Evolutionary conservation across 53 echinoderm and acorn worm species (phyloP).

Genomic region (Astropecten irregularis): DNA sequence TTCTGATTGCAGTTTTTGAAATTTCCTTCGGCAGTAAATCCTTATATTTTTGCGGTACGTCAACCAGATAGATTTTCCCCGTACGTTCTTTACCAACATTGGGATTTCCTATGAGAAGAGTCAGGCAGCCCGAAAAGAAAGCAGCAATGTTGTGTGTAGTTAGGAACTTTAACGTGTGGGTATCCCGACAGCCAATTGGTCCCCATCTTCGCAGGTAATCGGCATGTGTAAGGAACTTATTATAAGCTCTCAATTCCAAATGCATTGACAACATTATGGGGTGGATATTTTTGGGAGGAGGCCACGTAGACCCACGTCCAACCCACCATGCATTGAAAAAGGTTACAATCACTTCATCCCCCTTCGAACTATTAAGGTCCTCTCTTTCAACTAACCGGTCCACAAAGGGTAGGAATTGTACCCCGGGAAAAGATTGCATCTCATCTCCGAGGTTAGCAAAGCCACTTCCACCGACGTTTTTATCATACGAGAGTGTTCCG

Average conservation of each 20-base stretch:
- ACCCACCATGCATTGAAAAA: slow-evolving; percentile 26
- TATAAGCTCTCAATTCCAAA: not conserved
- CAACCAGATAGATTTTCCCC: not conserved
- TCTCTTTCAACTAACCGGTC: slow-evolving; percentile 2
- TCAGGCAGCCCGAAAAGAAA: slow-evolving; percentile 18
- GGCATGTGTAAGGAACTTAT: not conserved
- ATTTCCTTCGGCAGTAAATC: not conserved
- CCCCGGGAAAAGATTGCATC: not conserved
- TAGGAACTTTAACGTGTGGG: not conserved
- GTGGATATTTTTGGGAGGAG: not conserved
- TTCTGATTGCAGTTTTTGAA: not conserved
- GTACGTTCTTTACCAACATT: not conserved
- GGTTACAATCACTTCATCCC: not conserved
- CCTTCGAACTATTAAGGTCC: not conserved
- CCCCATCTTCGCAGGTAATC: not conserved
- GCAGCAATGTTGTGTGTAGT: not conserved
- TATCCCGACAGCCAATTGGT: slow-evolving; percentile 11
- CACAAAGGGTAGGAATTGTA: slow-evolving; percentile 21
- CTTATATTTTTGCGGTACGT: not conserved
- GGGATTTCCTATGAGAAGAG: not conserved
- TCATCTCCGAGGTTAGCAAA: not conserved
- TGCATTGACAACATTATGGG: slow-evolving; percentile 28
- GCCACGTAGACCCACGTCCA: not conserved
- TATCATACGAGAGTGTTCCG: not conserved
- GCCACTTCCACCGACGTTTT: not conserved